Percentiles rank a stretch among this genome's conserved stretches.
Evolutionary conservation across 1,140 invertebrate genomes (phyloP).

Genomic region (Philopotamus ludificatus): DNA sequence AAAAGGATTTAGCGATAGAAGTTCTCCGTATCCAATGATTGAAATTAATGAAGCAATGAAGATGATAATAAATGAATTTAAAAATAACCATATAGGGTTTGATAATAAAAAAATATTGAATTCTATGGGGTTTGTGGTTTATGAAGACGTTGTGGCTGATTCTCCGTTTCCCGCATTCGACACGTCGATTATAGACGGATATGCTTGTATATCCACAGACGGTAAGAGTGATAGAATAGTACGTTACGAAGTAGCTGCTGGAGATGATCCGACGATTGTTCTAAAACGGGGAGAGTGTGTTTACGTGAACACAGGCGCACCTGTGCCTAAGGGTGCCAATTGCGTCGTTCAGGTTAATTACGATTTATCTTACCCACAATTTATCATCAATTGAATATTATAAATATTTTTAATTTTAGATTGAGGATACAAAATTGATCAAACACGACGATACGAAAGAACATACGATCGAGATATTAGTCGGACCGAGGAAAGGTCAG

Average conservation of each 20-base stretch:
- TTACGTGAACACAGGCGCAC: conserved; percentile 92
- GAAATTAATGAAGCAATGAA: conserved; percentile 67
- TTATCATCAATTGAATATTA: neutral
- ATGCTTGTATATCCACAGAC: conserved; percentile 72
- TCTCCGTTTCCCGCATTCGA: conserved; percentile 85
- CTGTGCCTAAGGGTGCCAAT: conserved; percentile 81
- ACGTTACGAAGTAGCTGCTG: conserved; percentile 64
- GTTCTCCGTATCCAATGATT: conserved; percentile 80
- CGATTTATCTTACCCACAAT: neutral
- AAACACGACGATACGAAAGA: conserved; percentile 61
- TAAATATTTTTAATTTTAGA: conserved; percentile 53
- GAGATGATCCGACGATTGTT: conserved; percentile 53
- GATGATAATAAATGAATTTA: conserved; percentile 53
- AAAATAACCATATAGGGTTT: too few relatives aligned
- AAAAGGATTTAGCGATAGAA: conserved; percentile 47
- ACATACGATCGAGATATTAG: conserved; percentile 76
- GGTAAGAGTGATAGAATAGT: conserved; percentile 66
- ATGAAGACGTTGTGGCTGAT: conserved; percentile 62
- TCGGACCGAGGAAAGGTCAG: conserved; percentile 65
- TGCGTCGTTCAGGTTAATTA: conserved; percentile 73
- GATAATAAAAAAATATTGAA: too few relatives aligned
- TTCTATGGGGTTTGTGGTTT: conserved; percentile 60
- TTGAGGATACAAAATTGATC: conserved; percentile 85
- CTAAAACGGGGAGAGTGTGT: conserved; percentile 71
- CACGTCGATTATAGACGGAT: conserved; percentile 91